Evolutionary conservation across 1,140 invertebrate species (phyloP), one percentile per base, ranked within the genome.

Genomic region (Lasaia peninsularis): DNA sequence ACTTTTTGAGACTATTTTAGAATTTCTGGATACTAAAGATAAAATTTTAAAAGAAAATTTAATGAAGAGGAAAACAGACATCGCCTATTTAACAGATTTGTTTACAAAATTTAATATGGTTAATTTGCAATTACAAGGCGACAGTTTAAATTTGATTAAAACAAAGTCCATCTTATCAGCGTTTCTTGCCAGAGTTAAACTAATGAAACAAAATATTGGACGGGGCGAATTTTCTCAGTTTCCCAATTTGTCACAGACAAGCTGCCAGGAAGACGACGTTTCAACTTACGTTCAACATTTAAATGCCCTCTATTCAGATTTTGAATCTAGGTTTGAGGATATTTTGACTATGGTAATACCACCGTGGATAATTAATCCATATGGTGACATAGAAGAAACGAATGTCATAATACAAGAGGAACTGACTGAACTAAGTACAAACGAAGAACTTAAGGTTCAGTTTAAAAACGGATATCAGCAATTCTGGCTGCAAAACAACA

Each of bases 401-500:
- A 16, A 37, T 58, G 51, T 60, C 48, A 52, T 35, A 58, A 55
- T 50, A 56, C 52, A 63, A 63, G 49, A 59, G 53, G 52, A 63
- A 52, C 56, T 59, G 48, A 52, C 35, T 56, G 62, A 64, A 60
- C 53, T 60, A 60, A 64, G 57, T 56, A 63, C 53, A 44, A 63
- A 58, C 48, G 52, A 63, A 52, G 56, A 63, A 59, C 62, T 37
- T 12, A 37, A 37, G 35, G 35, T 37, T 37, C 35, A 4, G 35
- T 37, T 63, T 52, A 64, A 56, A 65, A 65, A 58, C 51, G 58
- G 60, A 52, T 63, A 67, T 59, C 55, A 58, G 56, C 48, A 58
- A 63, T 63, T 67, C 58, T 62, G 65, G 65, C 53, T 63, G 48
- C 61, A 61, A 61, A 61, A 64, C 37, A 59, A 64, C 59, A 64